Evolutionary conservation across 1,140 invertebrate species (phyloP).

Genomic region (Cydia strobilella): DNA sequence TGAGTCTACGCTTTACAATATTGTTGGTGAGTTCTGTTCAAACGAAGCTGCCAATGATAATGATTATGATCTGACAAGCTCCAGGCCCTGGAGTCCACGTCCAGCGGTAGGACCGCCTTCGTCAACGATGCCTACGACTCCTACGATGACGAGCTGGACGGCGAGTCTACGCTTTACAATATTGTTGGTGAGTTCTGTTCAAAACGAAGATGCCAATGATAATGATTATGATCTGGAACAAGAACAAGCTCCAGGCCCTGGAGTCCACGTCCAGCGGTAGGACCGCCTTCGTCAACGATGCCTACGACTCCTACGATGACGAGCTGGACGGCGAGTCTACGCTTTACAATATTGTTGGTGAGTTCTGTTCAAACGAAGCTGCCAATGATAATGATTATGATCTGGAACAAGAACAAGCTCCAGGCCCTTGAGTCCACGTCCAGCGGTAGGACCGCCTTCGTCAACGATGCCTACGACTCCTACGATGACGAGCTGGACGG

Average conservation of each 20-base stretch:
- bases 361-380: too few species aligned
- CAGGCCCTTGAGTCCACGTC: slow-evolving; percentile 90
- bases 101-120: slow-evolving; percentile 82
- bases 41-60: too few species aligned
- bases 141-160: slow-evolving; percentile 84
- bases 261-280: slow-evolving; percentile 82
- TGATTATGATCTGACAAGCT: too few species aligned
- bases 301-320: slow-evolving; percentile 84
- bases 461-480: slow-evolving; percentile 88
- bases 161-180: slow-evolving; percentile 78
- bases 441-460: slow-evolving; percentile 82
- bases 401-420: slow-evolving; percentile 94
- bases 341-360: too few species aligned
- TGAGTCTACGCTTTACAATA: too few species aligned
- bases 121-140: slow-evolving; percentile 89
- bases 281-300: slow-evolving; percentile 91
- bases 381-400: too few species aligned
- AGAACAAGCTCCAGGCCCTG: slow-evolving; percentile 94
- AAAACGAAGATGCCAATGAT: background rate
- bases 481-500: slow-evolving; percentile 84
- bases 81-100: slow-evolving; percentile 89
- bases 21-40: too few species aligned
- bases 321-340: too few species aligned
- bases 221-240: slow-evolving; percentile 77
- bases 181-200: slow-evolving; percentile 81